A percentile compares a stretch with the other conserved stretches of the same genome.
phyloP scores from a whole-genome alignment of 2,797 vertebrate species.

The Oophaga sylvatica region DNA sequence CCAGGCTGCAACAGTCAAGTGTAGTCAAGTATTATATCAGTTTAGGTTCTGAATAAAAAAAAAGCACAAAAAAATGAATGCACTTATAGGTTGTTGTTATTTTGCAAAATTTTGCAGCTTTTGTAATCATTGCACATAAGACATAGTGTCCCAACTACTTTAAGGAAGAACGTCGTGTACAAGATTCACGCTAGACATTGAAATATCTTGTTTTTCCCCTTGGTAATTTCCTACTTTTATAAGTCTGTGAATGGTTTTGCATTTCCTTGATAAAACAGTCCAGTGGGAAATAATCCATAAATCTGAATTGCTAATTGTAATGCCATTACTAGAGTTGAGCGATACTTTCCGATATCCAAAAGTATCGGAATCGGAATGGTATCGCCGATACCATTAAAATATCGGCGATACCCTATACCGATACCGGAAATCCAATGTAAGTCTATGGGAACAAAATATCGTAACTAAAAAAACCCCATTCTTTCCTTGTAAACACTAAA shows the following conservation, averaged over 20 bases:
- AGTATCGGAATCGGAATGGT: too few species aligned
- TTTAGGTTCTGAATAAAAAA: too few species aligned
- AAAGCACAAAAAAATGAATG: not conserved
- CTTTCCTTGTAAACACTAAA: too few species aligned
- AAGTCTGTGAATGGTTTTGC: not conserved
- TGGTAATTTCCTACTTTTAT: conserved; percentile 13
- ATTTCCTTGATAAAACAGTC: conserved; percentile 30
- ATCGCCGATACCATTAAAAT: too few species aligned
- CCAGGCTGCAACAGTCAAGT: too few species aligned
- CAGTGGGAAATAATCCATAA: not conserved
- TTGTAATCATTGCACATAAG: not conserved
- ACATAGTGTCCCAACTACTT: conserved; percentile 18
- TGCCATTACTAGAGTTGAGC: too few species aligned
- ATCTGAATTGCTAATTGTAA: not conserved
- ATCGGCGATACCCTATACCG: too few species aligned
- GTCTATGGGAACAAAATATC: too few species aligned
- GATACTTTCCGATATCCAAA: too few species aligned
- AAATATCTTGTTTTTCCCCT: conserved; percentile 2
- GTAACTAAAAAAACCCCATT: too few species aligned
- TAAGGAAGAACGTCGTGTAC: conserved; percentile 36
- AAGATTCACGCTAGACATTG: not conserved
- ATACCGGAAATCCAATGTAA: too few species aligned
- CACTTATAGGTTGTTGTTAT: not conserved
- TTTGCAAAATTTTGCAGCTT: not conserved
- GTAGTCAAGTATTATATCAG: too few species aligned